phyloP scores from a whole-genome alignment of 1,140 invertebrate genomes.

The Eciton burchellii region DNA sequence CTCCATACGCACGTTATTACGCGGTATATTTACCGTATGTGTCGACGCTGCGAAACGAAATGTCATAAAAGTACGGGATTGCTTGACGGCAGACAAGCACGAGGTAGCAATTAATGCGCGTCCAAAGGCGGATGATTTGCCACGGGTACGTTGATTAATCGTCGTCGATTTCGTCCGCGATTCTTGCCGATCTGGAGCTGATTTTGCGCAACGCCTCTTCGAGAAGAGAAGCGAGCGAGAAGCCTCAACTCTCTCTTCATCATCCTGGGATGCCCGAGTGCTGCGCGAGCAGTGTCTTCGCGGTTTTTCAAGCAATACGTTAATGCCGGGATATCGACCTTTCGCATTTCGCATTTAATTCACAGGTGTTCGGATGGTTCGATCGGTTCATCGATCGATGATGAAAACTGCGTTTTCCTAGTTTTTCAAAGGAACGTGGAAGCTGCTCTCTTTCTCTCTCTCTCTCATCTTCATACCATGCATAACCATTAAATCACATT shows the following conservation, averaged over 20 bases:
- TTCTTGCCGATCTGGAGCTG: conserved; percentile 6
- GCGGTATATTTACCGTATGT: background rate
- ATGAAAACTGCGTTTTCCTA: no score
- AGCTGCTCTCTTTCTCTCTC: conserved; percentile 6
- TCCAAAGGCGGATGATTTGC: conserved; percentile 44
- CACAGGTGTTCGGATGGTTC: background rate
- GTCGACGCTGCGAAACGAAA: conserved; percentile 45
- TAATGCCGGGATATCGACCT: background rate
- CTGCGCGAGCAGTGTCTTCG: background rate
- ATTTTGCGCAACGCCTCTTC: conserved; percentile 39
- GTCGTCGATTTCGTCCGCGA: conserved; percentile 51
- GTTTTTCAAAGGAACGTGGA: background rate
- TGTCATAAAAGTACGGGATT: conserved; percentile 72
- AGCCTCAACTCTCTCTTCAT: background rate
- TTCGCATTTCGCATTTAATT: conserved; percentile 29
- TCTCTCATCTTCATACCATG: background rate
- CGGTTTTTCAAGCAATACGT: conserved; percentile 7
- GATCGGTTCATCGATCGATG: background rate
- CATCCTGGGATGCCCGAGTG: background rate
- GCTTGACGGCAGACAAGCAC: conserved; percentile 50
- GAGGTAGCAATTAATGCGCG: conserved; percentile 62
- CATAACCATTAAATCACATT: conserved; percentile 28
- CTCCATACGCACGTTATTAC: background rate
- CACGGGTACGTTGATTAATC: conserved; percentile 39
- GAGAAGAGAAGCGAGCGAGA: no score